Conservation (phyloP, 2,888 invertebrate genomes). For the Linyphia triangularis region DNA sequence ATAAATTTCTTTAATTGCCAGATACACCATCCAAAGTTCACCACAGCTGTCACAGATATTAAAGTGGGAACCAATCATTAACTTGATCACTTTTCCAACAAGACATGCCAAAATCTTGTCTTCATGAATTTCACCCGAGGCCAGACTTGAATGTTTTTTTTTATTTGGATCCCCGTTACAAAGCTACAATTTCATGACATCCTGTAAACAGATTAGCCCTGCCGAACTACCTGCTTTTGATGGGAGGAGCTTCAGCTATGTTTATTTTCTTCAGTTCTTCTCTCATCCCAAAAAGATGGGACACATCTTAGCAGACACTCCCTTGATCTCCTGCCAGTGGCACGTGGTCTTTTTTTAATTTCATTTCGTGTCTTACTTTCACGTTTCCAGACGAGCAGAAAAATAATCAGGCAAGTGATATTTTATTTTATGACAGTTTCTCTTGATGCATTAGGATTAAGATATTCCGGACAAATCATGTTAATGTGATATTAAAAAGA, state of each 20-base stretch:
- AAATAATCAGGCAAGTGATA: not conserved
- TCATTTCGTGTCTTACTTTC: not conserved
- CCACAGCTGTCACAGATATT: not conserved
- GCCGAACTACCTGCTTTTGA: constrained; percentile 50
- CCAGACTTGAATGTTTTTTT: not conserved
- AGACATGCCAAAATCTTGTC: not conserved
- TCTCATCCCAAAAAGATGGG: constrained; percentile 55
- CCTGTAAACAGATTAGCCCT: constrained; percentile 65
- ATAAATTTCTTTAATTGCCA: no score
- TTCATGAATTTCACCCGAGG: constrained; percentile 22
- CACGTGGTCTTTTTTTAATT: constrained; percentile 13
- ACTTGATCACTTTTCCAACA: constrained; percentile 27
- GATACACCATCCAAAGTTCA: not conserved
- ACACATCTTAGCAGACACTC: constrained; percentile 39
- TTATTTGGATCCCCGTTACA: not conserved
- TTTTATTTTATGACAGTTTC: not conserved
- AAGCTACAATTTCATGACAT: constrained; percentile 42
- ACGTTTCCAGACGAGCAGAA: not conserved
- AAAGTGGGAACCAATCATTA: not conserved
- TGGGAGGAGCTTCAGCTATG: constrained; percentile 66
- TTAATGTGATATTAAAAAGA: no score
- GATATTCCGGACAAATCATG: no score
- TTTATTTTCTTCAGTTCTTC: constrained; percentile 49
- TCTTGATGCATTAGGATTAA: no score
- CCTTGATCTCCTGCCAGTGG: constrained; percentile 31